phyloP scores from a whole-genome alignment of 2,888 invertebrate genomes.

The Pocota personata region DNA sequence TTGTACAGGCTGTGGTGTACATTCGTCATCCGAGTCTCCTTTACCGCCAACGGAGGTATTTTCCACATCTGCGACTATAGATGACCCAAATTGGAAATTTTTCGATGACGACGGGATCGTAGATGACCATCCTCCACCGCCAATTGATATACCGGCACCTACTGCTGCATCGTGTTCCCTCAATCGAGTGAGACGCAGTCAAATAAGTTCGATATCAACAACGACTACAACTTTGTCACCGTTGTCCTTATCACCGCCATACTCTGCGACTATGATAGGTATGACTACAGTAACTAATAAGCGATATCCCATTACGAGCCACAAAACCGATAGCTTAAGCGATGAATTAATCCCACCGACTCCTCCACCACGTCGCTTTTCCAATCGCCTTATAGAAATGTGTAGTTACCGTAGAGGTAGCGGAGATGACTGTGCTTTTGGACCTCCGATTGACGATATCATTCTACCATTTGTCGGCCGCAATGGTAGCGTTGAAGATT shows the following conservation, averaged over 20 bases:
- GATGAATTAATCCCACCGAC: conserved; percentile 86
- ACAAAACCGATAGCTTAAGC: conserved; percentile 52
- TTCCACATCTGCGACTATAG: conserved; percentile 31
- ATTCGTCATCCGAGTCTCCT: conserved; percentile 17
- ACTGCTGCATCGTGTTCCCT: conserved; percentile 21
- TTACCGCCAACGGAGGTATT: conserved; percentile 29
- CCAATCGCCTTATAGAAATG: conserved; percentile 57
- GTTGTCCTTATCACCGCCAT: conserved; percentile 61
- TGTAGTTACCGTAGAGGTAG: conserved; percentile 47
- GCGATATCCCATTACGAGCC: conserved; percentile 13
- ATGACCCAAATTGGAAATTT: conserved; percentile 55
- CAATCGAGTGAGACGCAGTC: conserved; percentile 52
- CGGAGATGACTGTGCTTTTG: conserved; percentile 59
- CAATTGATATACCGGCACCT: neutral
- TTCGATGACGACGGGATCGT: conserved; percentile 58
- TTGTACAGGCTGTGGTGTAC: conserved; percentile 16
- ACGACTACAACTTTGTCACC: conserved; percentile 69
- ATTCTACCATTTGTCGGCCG: conserved; percentile 47
- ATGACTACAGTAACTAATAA: neutral
- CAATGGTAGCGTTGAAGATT: conserved; percentile 77
- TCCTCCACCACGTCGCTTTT: conserved; percentile 83
- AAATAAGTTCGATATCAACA: conserved; percentile 67
- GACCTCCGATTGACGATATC: conserved; percentile 18
- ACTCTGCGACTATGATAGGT: conserved; percentile 19
- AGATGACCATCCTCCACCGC: conserved; percentile 15